phyloP scores from a whole-genome alignment of 2,888 invertebrate genomes.

The Suillia variegata region DNA sequence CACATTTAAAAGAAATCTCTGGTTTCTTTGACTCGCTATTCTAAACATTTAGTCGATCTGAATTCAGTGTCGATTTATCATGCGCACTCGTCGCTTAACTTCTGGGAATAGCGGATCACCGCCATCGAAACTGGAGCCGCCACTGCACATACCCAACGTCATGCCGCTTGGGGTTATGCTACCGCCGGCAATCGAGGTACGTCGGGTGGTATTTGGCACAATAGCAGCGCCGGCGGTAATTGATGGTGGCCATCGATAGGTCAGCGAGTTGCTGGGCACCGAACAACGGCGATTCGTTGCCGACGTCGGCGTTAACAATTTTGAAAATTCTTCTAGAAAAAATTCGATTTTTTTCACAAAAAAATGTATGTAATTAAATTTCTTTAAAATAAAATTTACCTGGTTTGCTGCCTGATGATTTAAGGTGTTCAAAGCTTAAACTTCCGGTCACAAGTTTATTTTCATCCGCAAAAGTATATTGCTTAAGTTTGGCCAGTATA shows the following conservation, averaged over 20 bases:
- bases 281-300: constrained; percentile 42
- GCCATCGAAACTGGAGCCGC: constrained; percentile 23
- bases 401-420: too few species aligned
- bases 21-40: too few species aligned
- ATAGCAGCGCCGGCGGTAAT: constrained; percentile 2
- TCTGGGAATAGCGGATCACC: constrained; percentile 39
- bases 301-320: too few species aligned
- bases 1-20: too few species aligned
- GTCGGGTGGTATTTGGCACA: constrained; percentile 30
- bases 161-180: too few species aligned
- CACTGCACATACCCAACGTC: too few species aligned
- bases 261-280: constrained; percentile 42
- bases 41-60: neutral
- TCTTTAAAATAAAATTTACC: too few species aligned
- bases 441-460: too few species aligned
- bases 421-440: too few species aligned
- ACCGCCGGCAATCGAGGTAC: constrained; percentile 36
- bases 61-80: constrained; percentile 56
- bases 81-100: constrained; percentile 54
- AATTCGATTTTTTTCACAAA: too few species aligned
- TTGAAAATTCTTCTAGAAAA: too few species aligned
- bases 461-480: constrained; percentile 28
- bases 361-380: constrained; percentile 6
- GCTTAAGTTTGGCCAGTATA: too few species aligned
- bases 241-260: constrained; percentile 38